A percentile compares a stretch with the other conserved stretches of the same genome.
Evolutionary conservation across 2,113 vertebrate species (phyloP).

Genomic region (Paramisgurnus dabryanus): DNA sequence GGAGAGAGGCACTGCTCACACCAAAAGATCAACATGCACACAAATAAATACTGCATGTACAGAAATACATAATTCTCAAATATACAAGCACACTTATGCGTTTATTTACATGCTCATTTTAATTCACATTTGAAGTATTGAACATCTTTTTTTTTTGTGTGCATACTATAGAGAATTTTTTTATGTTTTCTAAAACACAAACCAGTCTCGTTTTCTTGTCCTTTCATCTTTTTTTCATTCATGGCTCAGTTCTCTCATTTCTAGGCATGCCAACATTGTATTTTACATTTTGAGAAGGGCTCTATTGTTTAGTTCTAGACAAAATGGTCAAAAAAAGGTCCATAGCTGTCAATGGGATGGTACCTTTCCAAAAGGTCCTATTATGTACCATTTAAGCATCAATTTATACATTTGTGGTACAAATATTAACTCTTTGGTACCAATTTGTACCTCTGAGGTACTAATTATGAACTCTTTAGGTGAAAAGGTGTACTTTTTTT

Average conservation of each 20-base stretch:
- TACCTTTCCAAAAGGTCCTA: no score
- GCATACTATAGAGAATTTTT: no score
- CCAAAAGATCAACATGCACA: background rate
- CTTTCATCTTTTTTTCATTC: background rate
- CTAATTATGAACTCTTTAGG: no score
- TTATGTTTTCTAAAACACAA: no score
- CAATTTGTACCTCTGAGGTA: no score
- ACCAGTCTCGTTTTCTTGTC: background rate
- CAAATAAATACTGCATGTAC: background rate
- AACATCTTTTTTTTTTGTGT: background rate
- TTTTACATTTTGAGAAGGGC: background rate
- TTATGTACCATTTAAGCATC: no score
- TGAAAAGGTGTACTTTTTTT: no score
- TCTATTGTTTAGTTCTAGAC: background rate
- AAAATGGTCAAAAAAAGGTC: no score
- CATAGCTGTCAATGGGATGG: no score
- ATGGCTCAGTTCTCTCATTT: background rate
- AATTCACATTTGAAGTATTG: background rate
- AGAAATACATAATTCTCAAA: background rate
- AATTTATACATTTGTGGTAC: no score
- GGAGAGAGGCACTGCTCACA: slow-evolving; percentile 9
- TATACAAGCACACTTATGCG: slow-evolving; percentile 1
- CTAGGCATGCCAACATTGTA: background rate
- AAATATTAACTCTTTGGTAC: no score
- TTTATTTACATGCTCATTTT: background rate